phyloP scores from a whole-genome alignment of 2,888 invertebrate species.

The Choristoneura rosaceana region DNA sequence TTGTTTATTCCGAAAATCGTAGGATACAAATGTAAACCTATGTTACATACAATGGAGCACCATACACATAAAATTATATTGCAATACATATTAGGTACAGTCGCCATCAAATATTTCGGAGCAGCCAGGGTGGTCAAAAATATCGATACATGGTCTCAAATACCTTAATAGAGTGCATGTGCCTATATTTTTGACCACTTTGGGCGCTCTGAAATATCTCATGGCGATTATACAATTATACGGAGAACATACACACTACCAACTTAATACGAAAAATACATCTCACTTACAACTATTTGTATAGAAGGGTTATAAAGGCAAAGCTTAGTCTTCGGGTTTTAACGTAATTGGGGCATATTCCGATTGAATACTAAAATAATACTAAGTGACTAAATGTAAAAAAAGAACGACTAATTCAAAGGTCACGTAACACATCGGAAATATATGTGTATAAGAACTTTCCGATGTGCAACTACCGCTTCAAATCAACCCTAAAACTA shows the following conservation, averaged over 20 bases:
- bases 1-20: constrained; percentile 79
- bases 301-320: constrained; percentile 69
- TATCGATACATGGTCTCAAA: too few relatives aligned
- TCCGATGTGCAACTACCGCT: background rate
- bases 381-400: constrained; percentile 1
- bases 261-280: constrained; percentile 65
- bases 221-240: background rate
- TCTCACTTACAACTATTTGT: constrained; percentile 62
- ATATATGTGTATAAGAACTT: constrained; percentile 1
- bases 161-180: too few relatives aligned
- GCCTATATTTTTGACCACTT: too few relatives aligned
- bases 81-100: constrained; percentile 57
- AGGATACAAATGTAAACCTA: constrained; percentile 81
- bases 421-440: background rate
- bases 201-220: too few relatives aligned
- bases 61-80: constrained; percentile 78
- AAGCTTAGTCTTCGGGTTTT: constrained; percentile 64
- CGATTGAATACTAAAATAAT: constrained; percentile 16
- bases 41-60: constrained; percentile 77
- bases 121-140: too few relatives aligned
- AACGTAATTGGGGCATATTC: constrained; percentile 30
- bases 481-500: background rate
- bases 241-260: constrained; percentile 46
- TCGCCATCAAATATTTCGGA: too few relatives aligned
- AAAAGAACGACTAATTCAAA: background rate